phyloP scores from a whole-genome alignment of 2,888 invertebrate genomes.

The Reticulitermes lucifugus region DNA sequence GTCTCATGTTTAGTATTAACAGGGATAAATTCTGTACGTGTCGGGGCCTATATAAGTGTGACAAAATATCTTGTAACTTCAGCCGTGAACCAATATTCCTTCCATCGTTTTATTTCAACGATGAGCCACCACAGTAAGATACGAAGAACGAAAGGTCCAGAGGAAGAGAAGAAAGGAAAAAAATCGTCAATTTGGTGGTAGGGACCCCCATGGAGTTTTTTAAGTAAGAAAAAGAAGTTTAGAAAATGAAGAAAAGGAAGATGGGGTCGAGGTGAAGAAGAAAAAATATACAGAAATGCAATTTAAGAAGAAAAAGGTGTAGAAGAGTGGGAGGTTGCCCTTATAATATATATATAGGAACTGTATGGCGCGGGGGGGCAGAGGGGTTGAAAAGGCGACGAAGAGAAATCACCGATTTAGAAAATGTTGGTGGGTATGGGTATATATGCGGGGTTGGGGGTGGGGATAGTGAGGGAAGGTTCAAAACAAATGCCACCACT shows the following conservation, averaged over 20 bases:
- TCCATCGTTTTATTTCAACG: constrained; percentile 1
- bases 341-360: constrained; percentile 11
- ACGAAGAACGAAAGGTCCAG: constrained; percentile 25
- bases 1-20: no score
- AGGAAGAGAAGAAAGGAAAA: constrained; percentile 32
- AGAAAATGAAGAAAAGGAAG: constrained; percentile 48
- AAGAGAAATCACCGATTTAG: constrained; percentile 53
- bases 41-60: no score
- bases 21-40: no score
- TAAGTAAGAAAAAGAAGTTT: constrained; percentile 56
- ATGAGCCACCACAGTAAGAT: background rate
- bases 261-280: constrained; percentile 34
- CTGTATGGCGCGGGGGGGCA: constrained; percentile 44
- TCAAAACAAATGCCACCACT: constrained; percentile 63
- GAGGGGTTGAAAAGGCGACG: constrained; percentile 50
- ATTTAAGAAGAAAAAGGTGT: constrained; percentile 42
- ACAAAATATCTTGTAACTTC: background rate
- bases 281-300: constrained; percentile 47
- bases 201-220: constrained; percentile 49
- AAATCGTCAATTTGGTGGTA: constrained; percentile 52
- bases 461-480: constrained; percentile 46
- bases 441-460: constrained; percentile 32
- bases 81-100: background rate
- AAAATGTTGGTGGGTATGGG: constrained; percentile 53
- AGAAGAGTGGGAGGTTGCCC: constrained; percentile 39